Evolutionary conservation across 1,140 invertebrate species (phyloP).

Genomic region (Potamilus streckersoni): DNA sequence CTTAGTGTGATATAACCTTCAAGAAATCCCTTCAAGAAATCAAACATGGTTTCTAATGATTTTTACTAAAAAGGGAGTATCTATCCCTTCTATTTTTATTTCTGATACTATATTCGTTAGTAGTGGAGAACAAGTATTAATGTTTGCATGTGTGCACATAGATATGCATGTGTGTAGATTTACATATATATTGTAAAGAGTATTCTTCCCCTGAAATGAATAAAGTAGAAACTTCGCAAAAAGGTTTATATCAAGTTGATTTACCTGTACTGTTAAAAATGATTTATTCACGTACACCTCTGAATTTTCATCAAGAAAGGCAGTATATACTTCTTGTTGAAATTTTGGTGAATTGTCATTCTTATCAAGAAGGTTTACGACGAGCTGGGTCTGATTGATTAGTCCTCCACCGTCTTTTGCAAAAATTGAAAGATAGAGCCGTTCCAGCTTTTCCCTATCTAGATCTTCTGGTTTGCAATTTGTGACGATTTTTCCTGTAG

Average conservation of each 20-base stretch:
- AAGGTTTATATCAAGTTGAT: no score
- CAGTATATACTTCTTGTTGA: background rate
- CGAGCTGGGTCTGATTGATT: background rate
- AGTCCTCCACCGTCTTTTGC: conserved; percentile 1
- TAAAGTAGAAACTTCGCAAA: no score
- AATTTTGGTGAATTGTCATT: conserved; percentile 15
- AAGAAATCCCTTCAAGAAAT: no score
- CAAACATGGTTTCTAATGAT: background rate
- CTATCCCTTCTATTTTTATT: no score
- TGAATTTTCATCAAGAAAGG: conserved; percentile 1
- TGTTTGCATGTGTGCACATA: no score
- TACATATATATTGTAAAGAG: no score
- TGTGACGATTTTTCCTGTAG: background rate
- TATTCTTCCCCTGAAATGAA: no score
- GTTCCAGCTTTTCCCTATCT: conserved; percentile 9
- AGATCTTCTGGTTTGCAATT: background rate
- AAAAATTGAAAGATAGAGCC: conserved; percentile 6
- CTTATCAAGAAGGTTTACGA: conserved; percentile 1
- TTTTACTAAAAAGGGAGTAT: background rate
- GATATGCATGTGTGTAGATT: no score
- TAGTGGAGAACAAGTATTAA: no score
- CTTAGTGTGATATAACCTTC: no score
- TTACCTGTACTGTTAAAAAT: conserved; percentile 1
- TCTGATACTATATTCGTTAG: no score
- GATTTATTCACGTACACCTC: background rate